phyloP scores from a whole-genome alignment of 2,113 vertebrate genomes.

The Eulemur macaco region DNA sequence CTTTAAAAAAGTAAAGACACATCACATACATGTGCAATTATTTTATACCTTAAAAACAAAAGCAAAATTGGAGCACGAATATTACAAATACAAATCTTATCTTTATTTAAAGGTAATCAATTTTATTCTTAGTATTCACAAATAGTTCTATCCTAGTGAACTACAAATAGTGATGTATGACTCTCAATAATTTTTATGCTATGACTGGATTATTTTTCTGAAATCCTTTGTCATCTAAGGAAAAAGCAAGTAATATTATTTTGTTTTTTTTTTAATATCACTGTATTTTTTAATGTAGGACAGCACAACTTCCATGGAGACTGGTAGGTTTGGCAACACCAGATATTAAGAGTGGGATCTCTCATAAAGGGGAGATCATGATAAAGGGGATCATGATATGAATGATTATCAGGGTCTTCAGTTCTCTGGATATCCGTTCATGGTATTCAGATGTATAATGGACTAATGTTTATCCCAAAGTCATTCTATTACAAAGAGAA shows the following conservation, averaged over 20 bases:
- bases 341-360: not conserved
- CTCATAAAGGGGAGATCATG: not conserved
- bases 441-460: not conserved
- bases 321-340: not conserved
- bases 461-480: not conserved
- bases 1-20: not conserved
- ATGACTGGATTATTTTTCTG: not conserved
- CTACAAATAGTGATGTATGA: not conserved
- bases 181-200: not conserved
- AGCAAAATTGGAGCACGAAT: not conserved
- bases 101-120: not conserved
- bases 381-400: not conserved
- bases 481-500: not conserved
- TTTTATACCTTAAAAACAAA: not conserved
- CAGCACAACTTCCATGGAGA: not conserved
- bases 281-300: not conserved
- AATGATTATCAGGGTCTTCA: not conserved
- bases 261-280: not conserved
- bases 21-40: not conserved
- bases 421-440: not conserved
- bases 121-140: conserved; percentile 24
- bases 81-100: not conserved
- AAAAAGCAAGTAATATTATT: not conserved
- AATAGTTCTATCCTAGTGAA: not conserved
- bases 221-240: not conserved